Base-by-base conservation (phyloP, 1,140 invertebrate genomes). In the Pseudomyrmex sp. region DNA sequence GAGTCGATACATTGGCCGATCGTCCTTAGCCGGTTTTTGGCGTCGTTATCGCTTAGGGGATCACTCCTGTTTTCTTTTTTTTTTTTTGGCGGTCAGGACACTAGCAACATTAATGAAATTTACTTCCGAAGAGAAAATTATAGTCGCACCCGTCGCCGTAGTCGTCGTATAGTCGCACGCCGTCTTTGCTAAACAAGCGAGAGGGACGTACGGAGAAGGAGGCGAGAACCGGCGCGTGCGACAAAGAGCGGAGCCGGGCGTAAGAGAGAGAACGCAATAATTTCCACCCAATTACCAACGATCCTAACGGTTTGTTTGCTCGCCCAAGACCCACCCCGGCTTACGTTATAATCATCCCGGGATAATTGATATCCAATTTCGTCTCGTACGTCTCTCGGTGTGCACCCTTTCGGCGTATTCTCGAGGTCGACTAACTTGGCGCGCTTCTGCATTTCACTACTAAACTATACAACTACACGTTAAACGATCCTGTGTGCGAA, bases 301-400 rank as follows among this genome's bases (percentile, higher is more conserved):
- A 80, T 82, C 68, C 84, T 90, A 90, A 90, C 88, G 85, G 88
- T 90, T 89, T 90, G 89, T 91, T 91, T 91, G 88, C 83, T 87
- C 82, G 76, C 74, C 85, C 83, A 66, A 83, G 86, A 75, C 84
- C 80, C 73, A 87, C 83, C 83, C 84, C 85, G 65, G 70, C 86
- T 90, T 87, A 87, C 84, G 82, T 86, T 88, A 87, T 89, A 91
- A 91, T 90, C 86, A 89, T 90, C 85, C 68, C 70, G 23, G 79
- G 77, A 89, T 91, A 91, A 91, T 91, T 91, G 89, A 90, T 91
- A 91, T 89, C 86, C 88, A 87, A 88, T 90, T 88, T 90, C 84
- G 87, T 83, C 83, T 75, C 80, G 76, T 85, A 83, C 84, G 83
- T 73, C 85, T 73, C 85, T 66, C 80, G 82, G 46, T 50, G 61